Percentiles rank a stretch among this genome's conserved stretches.
Evolutionary conservation across 2,113 vertebrate species (phyloP).

Genomic region (Larimichthys polyactis): DNA sequence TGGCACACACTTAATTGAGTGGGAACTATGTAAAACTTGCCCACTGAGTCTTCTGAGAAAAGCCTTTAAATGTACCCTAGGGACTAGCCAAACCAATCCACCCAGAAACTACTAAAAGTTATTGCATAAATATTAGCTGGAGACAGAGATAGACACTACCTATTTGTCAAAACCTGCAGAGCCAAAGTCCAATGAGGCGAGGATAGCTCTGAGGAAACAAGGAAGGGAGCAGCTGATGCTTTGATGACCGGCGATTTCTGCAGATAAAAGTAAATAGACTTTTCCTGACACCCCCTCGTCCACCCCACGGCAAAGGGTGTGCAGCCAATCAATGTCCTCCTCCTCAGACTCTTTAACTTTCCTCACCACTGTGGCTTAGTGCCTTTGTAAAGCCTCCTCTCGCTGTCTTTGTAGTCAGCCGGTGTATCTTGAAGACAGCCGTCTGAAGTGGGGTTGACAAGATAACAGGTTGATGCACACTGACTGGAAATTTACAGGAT

Average conservation of each 20-base stretch:
- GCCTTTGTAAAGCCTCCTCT: conserved; percentile 5
- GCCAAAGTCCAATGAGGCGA: background rate
- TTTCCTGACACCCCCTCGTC: conserved; percentile 50
- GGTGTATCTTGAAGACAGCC: conserved; percentile 44
- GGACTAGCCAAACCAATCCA: conserved; percentile 48
- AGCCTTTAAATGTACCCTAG: conserved; percentile 22
- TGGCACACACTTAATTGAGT: conserved; percentile 42
- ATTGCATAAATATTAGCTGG: conserved; percentile 18
- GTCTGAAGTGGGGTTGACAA: conserved; percentile 55
- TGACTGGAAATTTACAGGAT: conserved; percentile 7
- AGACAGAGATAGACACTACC: conserved; percentile 29
- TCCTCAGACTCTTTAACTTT: conserved; percentile 46
- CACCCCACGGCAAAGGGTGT: conserved; percentile 13
- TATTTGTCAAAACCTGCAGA: conserved; percentile 17
- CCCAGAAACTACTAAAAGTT: conserved; percentile 29
- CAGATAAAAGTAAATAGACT: conserved; percentile 52
- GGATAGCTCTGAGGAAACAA: conserved; percentile 2
- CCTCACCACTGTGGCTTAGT: conserved; percentile 22
- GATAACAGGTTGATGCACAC: conserved; percentile 31
- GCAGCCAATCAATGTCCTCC: conserved; percentile 30
- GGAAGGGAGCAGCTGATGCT: conserved; percentile 51
- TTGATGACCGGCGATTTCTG: conserved; percentile 52
- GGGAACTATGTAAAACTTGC: conserved; percentile 52
- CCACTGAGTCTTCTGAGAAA: conserved; percentile 49
- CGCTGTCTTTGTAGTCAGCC: conserved; percentile 30